A percentile compares a stretch with the other conserved stretches of the same genome.
Evolutionary conservation across 2,797 vertebrate genomes (phyloP).

Genomic region (Chiroxiphia lanceolata): DNA sequence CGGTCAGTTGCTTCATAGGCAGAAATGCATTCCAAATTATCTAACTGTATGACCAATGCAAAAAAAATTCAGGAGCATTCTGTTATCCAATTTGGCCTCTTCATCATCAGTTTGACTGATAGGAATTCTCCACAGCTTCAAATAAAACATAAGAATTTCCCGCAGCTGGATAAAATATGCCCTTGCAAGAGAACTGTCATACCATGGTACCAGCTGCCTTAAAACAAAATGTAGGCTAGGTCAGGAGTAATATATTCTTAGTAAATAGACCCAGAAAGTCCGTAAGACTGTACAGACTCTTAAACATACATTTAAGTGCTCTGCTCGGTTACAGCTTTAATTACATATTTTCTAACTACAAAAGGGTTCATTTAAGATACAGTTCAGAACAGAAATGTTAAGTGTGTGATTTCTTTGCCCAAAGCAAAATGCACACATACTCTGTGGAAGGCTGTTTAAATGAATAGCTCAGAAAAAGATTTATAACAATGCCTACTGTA

Average conservation of each 20-base stretch:
- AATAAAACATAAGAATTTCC: background rate
- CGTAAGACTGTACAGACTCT: background rate
- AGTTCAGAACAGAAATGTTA: slow-evolving; percentile 32
- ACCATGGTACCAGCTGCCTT: background rate
- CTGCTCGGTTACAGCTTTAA: slow-evolving; percentile 1
- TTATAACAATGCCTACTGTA: background rate
- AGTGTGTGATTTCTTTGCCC: background rate
- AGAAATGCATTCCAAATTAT: background rate
- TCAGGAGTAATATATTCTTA: background rate
- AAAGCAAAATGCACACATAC: background rate
- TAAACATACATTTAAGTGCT: background rate
- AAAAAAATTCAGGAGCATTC: background rate
- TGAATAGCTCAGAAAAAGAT: slow-evolving; percentile 2
- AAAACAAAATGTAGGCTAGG: background rate
- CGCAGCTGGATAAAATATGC: background rate
- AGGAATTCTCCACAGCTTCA: background rate
- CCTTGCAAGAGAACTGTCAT: background rate
- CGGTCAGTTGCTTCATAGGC: background rate
- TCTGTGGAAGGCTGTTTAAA: background rate
- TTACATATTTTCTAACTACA: slow-evolving; percentile 15
- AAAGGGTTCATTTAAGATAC: slow-evolving; percentile 14
- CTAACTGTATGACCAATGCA: background rate
- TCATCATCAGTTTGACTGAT: background rate
- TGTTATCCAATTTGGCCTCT: background rate
- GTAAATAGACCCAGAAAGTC: background rate